phyloP scores from a whole-genome alignment of 2,797 vertebrate species.

The Micropoecilia bifurca region DNA sequence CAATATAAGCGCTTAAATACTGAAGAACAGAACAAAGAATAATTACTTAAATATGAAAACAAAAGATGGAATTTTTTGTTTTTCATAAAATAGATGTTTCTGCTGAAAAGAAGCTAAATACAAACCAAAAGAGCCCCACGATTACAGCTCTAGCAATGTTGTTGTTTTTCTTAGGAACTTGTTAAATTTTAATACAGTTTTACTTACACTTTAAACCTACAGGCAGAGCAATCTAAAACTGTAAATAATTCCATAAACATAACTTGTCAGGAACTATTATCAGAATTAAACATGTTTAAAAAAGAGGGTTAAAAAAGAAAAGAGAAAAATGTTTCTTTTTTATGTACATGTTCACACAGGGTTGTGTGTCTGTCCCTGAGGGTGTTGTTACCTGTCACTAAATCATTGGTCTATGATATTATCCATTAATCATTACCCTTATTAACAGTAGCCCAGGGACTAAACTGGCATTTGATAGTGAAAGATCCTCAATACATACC shows the following conservation, averaged over 20 bases:
- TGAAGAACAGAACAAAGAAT: neutral
- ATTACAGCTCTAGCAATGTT: neutral
- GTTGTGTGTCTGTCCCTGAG: constrained; percentile 47
- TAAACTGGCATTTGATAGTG: constrained; percentile 70
- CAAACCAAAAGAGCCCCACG: neutral
- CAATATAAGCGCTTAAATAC: neutral
- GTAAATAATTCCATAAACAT: neutral
- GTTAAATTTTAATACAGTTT: neutral
- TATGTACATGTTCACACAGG: constrained; percentile 15
- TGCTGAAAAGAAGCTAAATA: neutral
- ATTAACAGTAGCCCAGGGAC: constrained; percentile 74
- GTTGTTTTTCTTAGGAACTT: neutral
- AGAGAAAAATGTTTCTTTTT: neutral
- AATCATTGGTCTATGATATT: constrained; percentile 79
- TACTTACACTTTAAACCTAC: neutral
- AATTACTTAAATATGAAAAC: neutral
- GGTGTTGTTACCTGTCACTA: constrained; percentile 71
- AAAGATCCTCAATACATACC: constrained; percentile 58
- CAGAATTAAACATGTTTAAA: neutral
- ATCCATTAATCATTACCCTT: constrained; percentile 73
- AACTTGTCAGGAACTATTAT: neutral
- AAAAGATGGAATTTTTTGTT: neutral
- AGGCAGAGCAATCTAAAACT: neutral
- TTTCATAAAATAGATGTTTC: too few relatives aligned
- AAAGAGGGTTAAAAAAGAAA: neutral